Conservation (phyloP, 2,888 invertebrate species). For the Papilio gigon region DNA sequence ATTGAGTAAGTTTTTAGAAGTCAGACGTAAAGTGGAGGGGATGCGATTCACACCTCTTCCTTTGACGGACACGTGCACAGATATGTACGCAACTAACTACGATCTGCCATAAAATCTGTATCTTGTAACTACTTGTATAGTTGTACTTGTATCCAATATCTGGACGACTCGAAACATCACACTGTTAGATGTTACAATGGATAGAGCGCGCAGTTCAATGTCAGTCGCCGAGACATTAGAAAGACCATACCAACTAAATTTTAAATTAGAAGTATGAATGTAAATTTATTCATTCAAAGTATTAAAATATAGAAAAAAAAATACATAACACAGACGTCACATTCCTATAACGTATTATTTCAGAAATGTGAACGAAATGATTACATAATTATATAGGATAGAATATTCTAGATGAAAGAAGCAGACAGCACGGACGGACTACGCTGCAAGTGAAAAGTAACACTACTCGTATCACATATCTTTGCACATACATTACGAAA, state of each 20-base stretch:
- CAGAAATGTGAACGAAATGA: conserved; percentile 1
- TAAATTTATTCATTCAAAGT: background rate
- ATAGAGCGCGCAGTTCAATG: too few species aligned
- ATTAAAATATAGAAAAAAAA: background rate
- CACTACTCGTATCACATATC: background rate
- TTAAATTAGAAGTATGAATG: background rate
- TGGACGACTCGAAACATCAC: too few species aligned
- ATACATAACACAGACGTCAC: background rate
- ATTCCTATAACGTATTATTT: background rate
- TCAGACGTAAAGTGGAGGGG: background rate
- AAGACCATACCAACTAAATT: too few species aligned
- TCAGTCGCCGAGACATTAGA: too few species aligned
- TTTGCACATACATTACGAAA: background rate
- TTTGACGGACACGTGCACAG: too few species aligned
- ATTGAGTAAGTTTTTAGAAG: background rate
- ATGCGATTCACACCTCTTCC: too few species aligned
- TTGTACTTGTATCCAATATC: too few species aligned
- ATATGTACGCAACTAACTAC: too few species aligned
- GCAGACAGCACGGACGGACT: conserved; percentile 11
- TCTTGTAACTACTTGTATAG: background rate
- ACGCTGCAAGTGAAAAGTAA: background rate
- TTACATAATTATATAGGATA: background rate
- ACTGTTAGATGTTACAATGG: too few species aligned
- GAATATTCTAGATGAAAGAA: conserved; percentile 17
- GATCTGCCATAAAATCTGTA: background rate